phyloP scores from a whole-genome alignment of 1,140 invertebrate genomes.

The Oryctes rhinoceros region DNA sequence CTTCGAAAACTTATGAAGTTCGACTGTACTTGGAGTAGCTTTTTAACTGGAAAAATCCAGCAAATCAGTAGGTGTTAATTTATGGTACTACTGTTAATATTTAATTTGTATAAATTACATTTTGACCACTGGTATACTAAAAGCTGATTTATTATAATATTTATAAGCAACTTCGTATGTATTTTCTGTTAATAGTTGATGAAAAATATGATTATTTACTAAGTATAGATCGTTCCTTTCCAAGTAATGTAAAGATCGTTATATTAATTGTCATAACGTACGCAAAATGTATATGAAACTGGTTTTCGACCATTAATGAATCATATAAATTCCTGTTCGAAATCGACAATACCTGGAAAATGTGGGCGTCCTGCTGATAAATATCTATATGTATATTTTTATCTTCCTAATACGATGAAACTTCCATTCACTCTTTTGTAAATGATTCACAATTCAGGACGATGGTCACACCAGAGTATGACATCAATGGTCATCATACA shows the following conservation, averaged over 20 bases:
- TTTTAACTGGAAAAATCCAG: too few species aligned
- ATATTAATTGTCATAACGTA: conserved; percentile 4
- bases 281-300: neutral
- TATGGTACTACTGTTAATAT: too few species aligned
- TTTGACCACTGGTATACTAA: neutral
- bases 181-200: neutral
- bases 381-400: neutral
- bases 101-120: too few species aligned
- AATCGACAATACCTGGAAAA: neutral
- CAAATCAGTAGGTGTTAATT: too few species aligned
- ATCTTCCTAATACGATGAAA: neutral
- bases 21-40: too few species aligned
- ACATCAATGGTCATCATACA: neutral
- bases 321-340: conserved; percentile 9
- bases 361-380: neutral
- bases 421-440: neutral
- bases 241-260: neutral
- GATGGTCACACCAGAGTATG: neutral
- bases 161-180: neutral
- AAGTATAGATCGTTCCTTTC: neutral
- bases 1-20: too few species aligned
- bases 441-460: neutral
- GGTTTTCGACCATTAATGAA: neutral
- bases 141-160: neutral
- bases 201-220: neutral